A percentile compares a stretch with the other conserved stretches of the same genome.
phyloP scores from a whole-genome alignment of 2,113 vertebrate genomes.

The Chamaea fasciata region DNA sequence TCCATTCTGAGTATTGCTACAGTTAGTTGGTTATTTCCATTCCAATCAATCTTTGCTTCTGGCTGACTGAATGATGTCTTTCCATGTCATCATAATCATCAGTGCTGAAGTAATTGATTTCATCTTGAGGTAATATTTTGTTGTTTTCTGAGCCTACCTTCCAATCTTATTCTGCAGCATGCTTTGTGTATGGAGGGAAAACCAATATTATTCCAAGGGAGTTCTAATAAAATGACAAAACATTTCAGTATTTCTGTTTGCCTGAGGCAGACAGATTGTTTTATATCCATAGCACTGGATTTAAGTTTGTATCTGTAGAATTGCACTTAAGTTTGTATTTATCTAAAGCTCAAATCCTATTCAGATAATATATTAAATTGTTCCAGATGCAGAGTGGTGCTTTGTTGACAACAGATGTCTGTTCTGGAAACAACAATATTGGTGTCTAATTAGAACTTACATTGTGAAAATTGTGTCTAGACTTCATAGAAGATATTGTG shows the following conservation, averaged over 20 bases:
- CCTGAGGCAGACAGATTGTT: neutral
- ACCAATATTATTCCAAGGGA: neutral
- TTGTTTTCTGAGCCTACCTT: neutral
- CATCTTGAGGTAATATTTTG: neutral
- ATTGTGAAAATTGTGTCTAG: neutral
- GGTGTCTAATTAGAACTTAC: neutral
- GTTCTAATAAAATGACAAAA: neutral
- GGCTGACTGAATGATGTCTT: neutral
- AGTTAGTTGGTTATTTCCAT: neutral
- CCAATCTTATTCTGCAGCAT: neutral
- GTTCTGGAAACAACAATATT: neutral
- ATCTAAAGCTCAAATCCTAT: neutral
- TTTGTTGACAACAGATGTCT: constrained; percentile 1
- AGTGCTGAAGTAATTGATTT: neutral
- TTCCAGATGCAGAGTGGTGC: neutral
- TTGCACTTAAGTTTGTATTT: neutral
- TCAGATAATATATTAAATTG: neutral
- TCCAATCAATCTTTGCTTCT: neutral
- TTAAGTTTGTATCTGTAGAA: neutral
- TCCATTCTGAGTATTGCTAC: neutral
- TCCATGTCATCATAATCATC: neutral
- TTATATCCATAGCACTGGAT: neutral
- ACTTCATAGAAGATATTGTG: neutral
- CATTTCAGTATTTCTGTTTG: neutral
- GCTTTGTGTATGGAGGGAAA: neutral